Evolutionary conservation across 2,888 invertebrate species (phyloP).

Genomic region (Suillia variegata): DNA sequence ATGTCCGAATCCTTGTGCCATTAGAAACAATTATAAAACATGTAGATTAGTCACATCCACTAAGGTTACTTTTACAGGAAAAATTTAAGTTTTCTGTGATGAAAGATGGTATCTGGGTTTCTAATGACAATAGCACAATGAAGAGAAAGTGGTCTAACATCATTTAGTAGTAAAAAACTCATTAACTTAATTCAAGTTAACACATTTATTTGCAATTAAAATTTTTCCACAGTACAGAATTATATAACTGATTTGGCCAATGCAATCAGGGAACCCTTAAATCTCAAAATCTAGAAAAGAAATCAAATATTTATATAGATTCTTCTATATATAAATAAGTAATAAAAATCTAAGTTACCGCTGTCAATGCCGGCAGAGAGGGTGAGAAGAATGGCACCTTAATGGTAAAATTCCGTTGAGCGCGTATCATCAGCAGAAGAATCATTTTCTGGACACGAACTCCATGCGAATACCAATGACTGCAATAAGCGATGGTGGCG

Average conservation of each 20-base stretch:
- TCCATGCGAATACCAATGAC: constrained; percentile 46
- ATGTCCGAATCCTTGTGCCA: too few relatives aligned
- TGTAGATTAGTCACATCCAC: too few relatives aligned
- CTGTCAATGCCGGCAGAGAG: constrained; percentile 42
- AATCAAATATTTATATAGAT: not conserved
- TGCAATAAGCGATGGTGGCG: constrained; percentile 34
- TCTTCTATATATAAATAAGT: not conserved
- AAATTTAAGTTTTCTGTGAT: too few relatives aligned
- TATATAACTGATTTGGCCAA: constrained; percentile 27
- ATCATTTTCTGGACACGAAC: constrained; percentile 45
- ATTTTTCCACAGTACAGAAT: not conserved
- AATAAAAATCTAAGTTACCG: constrained; percentile 39
- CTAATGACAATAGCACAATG: too few relatives aligned
- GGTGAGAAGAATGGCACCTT: constrained; percentile 51
- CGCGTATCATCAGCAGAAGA: constrained; percentile 41
- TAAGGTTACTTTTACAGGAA: too few relatives aligned
- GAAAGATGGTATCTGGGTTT: too few relatives aligned
- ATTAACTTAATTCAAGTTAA: too few relatives aligned
- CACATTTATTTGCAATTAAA: not conserved
- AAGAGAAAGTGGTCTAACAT: too few relatives aligned
- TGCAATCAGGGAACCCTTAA: constrained; percentile 31
- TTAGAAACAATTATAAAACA: too few relatives aligned
- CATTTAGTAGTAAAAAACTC: too few relatives aligned
- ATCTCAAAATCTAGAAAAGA: constrained; percentile 27
- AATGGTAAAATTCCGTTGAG: constrained; percentile 41